A percentile compares a stretch with the other conserved stretches of the same genome.
Conservation (phyloP, 2,888 invertebrate genomes). For the Merodon equestris region DNA sequence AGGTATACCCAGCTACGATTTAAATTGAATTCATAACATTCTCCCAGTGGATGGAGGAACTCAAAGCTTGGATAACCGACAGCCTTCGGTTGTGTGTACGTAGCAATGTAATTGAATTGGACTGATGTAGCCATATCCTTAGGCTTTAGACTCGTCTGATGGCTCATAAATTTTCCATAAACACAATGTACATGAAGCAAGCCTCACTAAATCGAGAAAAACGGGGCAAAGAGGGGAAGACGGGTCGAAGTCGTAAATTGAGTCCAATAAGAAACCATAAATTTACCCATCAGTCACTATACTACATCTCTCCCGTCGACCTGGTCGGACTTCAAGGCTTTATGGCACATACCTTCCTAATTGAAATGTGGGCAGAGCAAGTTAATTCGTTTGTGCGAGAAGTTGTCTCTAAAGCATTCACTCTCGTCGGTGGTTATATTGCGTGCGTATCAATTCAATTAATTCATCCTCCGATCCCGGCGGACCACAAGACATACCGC, state of each 20-base stretch:
- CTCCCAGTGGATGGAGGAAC: too few species aligned
- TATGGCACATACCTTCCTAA: conserved; percentile 15
- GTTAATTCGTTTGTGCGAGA: background rate
- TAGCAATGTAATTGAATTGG: conserved; percentile 2
- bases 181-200: background rate
- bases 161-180: conserved; percentile 24
- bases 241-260: background rate
- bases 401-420: background rate
- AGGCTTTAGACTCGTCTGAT: background rate
- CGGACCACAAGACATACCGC: too few species aligned
- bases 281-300: conserved; percentile 20
- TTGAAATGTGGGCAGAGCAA: conserved; percentile 34
- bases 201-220: too few species aligned
- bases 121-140: background rate
- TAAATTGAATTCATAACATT: too few species aligned
- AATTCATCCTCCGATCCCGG: background rate
- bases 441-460: conserved; percentile 16
- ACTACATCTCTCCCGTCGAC: background rate
- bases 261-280: conserved; percentile 29
- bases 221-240: background rate
- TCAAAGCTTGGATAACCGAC: too few species aligned
- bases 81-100: too few species aligned
- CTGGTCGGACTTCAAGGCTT: conserved; percentile 5
- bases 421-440: conserved; percentile 1
- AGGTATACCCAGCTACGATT: too few species aligned